These are phyloP conservation scores for Cantharis flavilabris DNA, from an alignment of 2,888 invertebrate species.

Conservation along the genomic window DNA sequence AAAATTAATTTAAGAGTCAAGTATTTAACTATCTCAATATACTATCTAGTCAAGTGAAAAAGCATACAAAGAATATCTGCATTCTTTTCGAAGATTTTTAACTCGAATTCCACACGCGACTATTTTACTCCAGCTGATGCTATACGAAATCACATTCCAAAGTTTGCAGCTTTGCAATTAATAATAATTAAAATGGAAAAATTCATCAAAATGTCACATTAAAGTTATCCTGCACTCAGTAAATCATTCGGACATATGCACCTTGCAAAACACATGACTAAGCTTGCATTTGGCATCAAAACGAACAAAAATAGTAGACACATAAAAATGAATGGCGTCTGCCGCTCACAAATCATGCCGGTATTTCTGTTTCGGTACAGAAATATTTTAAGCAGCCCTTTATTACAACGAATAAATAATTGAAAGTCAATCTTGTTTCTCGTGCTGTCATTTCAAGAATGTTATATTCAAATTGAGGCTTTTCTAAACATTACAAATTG, in stretches of 20 bases:
- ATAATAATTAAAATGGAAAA: not conserved
- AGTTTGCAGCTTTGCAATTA: not conserved
- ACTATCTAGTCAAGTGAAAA: too few relatives aligned
- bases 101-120: too few relatives aligned
- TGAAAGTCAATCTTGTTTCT: too few relatives aligned
- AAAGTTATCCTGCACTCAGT: not conserved
- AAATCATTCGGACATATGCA: not conserved
- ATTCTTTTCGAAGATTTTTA: too few relatives aligned
- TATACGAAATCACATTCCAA: not conserved
- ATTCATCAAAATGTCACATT: not conserved
- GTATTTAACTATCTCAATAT: too few relatives aligned
- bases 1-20: too few relatives aligned
- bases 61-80: too few relatives aligned
- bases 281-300: not conserved
- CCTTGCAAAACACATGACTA: not conserved
- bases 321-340: not conserved
- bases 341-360: not conserved
- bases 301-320: not conserved
- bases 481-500: too few relatives aligned
- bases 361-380: not conserved
- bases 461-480: too few relatives aligned
- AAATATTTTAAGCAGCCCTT: not conserved
- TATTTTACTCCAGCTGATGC: too few relatives aligned
- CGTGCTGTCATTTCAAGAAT: too few relatives aligned
- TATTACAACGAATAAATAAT: too few relatives aligned